Conservation (phyloP, 2,888 invertebrate species). For the Ligdia adustata region DNA sequence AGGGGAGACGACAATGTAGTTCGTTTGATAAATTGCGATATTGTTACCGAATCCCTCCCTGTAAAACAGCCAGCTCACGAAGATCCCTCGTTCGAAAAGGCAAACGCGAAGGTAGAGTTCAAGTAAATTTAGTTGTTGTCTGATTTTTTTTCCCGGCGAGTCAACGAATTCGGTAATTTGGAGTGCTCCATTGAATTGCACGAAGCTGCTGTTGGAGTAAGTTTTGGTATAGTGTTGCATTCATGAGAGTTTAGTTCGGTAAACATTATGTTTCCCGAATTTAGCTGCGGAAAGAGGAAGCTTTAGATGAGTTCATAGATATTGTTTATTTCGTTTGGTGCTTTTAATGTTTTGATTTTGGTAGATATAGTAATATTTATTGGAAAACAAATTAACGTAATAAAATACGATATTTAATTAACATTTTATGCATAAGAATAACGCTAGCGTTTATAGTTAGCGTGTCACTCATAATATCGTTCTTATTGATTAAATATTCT, state of each 20-base stretch:
- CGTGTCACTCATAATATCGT: no score
- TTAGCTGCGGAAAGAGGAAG: neutral
- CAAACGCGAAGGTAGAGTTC: constrained; percentile 27
- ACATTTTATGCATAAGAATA: no score
- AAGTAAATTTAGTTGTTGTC: constrained; percentile 35
- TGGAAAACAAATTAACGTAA: no score
- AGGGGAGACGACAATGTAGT: constrained; percentile 74
- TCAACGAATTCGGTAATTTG: constrained; percentile 56
- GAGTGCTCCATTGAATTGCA: constrained; percentile 54
- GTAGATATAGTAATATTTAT: no score
- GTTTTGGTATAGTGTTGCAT: constrained; percentile 34
- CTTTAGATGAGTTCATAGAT: constrained; percentile 1
- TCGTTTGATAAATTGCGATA: constrained; percentile 82
- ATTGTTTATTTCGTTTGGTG: neutral
- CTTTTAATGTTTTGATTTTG: neutral
- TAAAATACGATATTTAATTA: no score
- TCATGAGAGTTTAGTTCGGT: constrained; percentile 23
- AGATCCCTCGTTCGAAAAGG: constrained; percentile 32
- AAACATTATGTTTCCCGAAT: constrained; percentile 9
- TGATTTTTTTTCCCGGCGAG: constrained; percentile 42
- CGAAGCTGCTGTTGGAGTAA: constrained; percentile 36
- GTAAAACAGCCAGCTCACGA: constrained; percentile 44
- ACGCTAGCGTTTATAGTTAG: no score
- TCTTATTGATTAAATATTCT: no score
- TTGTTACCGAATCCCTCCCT: constrained; percentile 67